Evolutionary conservation across 2,797 vertebrate genomes (phyloP).

Genomic region (Sebastes goodei): DNA sequence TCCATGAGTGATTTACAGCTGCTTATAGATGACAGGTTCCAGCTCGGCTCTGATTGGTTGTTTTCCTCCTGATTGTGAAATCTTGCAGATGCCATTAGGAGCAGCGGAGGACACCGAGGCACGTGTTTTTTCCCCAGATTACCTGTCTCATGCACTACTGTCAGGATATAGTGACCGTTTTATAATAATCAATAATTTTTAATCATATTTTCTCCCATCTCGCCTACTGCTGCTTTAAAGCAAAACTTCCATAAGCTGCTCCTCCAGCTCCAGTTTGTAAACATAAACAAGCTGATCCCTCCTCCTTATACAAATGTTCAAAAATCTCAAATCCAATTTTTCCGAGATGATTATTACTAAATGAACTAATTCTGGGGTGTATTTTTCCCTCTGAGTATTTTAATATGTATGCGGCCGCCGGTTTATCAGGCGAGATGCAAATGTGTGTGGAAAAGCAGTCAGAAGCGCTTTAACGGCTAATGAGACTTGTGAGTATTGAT

Average conservation of each 20-base stretch:
- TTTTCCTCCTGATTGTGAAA: too few relatives aligned
- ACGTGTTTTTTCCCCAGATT: too few relatives aligned
- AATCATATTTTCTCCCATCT: too few relatives aligned
- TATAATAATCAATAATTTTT: too few relatives aligned
- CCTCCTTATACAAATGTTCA: constrained; percentile 18
- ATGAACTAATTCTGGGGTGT: constrained; percentile 13
- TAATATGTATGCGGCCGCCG: constrained; percentile 20
- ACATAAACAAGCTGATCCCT: constrained; percentile 13
- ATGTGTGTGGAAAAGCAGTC: constrained; percentile 27
- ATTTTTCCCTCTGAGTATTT: neutral
- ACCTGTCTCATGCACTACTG: too few relatives aligned
- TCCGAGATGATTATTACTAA: constrained; percentile 20
- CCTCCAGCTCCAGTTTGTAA: neutral
- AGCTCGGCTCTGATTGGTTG: too few relatives aligned
- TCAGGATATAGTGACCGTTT: too few relatives aligned
- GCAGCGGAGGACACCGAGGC: too few relatives aligned
- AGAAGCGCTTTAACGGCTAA: constrained; percentile 37
- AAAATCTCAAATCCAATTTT: constrained; percentile 23
- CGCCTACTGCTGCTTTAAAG: neutral
- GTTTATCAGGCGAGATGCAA: constrained; percentile 32
- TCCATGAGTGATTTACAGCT: too few relatives aligned
- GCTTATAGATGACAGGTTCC: too few relatives aligned
- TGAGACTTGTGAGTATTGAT: constrained; percentile 38
- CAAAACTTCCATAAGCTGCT: neutral
- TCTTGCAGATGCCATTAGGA: too few relatives aligned